Conservation (phyloP, 30 jellyfish, hydroid and myxozoan genomes). For the Hydra vulgaris region DNA sequence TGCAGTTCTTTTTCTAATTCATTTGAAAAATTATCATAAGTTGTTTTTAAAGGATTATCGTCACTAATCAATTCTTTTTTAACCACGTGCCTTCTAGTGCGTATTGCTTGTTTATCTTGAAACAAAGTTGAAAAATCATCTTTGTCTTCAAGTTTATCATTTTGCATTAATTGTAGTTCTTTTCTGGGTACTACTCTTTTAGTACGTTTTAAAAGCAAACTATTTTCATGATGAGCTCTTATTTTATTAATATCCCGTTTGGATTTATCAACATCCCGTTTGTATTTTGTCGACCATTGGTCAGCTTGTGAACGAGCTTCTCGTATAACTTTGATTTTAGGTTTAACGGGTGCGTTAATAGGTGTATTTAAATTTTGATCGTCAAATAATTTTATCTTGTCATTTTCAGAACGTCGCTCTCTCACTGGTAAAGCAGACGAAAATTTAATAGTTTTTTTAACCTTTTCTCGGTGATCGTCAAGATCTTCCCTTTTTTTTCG, state of each 20-base stretch:
- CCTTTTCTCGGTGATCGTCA: conserved; percentile 1
- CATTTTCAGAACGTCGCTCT: background rate
- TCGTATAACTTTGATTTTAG: background rate
- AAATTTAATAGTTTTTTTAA: conserved; percentile 14
- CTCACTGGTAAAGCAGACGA: conserved; percentile 14
- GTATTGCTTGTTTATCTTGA: background rate
- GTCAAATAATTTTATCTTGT: background rate
- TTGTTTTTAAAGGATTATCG: background rate
- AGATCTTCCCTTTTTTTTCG: conserved; percentile 61
- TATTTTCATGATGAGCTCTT: background rate
- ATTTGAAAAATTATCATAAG: background rate
- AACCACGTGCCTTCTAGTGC: conserved; percentile 4
- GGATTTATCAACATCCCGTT: conserved; percentile 11
- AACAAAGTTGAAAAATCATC: background rate
- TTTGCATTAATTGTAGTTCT: background rate
- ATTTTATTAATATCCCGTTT: background rate
- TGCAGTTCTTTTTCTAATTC: background rate
- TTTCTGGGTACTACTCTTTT: conserved; percentile 4
- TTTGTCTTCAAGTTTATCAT: background rate
- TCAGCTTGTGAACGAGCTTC: conserved; percentile 29
- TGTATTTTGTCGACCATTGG: conserved; percentile 32
- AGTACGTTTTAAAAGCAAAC: background rate
- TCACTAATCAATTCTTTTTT: background rate
- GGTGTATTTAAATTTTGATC: background rate
- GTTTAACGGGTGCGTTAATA: background rate